phyloP scores from a whole-genome alignment of 1,140 invertebrate species.

The Sogatella furcifera region DNA sequence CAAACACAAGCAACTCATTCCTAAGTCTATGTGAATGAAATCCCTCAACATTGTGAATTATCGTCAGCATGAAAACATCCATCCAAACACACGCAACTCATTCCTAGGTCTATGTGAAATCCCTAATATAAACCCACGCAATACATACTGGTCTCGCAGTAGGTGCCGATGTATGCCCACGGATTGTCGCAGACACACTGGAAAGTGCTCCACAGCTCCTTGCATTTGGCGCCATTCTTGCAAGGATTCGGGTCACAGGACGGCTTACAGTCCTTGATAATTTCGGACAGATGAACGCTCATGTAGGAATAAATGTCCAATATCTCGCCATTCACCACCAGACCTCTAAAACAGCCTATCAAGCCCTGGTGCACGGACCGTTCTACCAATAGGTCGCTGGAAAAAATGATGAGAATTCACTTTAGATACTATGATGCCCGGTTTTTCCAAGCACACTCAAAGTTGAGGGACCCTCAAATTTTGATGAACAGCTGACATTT shows the following conservation, averaged over 20 bases:
- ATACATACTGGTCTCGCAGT: constrained; percentile 71
- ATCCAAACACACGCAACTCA: too few relatives aligned
- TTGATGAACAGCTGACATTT: too few relatives aligned
- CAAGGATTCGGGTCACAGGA: constrained; percentile 90
- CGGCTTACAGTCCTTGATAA: constrained; percentile 85
- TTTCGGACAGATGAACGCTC: constrained; percentile 81
- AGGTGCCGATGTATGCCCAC: constrained; percentile 79
- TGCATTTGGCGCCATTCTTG: constrained; percentile 78
- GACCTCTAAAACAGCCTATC: constrained; percentile 83
- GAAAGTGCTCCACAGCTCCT: constrained; percentile 86
- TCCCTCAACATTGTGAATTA: too few relatives aligned
- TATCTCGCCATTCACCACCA: constrained; percentile 84
- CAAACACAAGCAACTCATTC: too few relatives aligned
- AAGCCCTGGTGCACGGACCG: constrained; percentile 75
- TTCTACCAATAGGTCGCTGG: constrained; percentile 59
- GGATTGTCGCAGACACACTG: constrained; percentile 81
- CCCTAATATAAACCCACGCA: too few relatives aligned
- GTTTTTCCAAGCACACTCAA: too few relatives aligned
- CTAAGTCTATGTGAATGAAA: too few relatives aligned
- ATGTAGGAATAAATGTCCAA: constrained; percentile 86
- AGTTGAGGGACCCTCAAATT: too few relatives aligned
- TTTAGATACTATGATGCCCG: too few relatives aligned
- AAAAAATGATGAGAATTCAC: too few relatives aligned
- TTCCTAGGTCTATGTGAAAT: too few relatives aligned
- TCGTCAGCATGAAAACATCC: too few relatives aligned